Percentiles rank a stretch among this genome's conserved stretches.
Evolutionary conservation across 2,888 invertebrate genomes (phyloP).

Genomic region (Noctua janthina): DNA sequence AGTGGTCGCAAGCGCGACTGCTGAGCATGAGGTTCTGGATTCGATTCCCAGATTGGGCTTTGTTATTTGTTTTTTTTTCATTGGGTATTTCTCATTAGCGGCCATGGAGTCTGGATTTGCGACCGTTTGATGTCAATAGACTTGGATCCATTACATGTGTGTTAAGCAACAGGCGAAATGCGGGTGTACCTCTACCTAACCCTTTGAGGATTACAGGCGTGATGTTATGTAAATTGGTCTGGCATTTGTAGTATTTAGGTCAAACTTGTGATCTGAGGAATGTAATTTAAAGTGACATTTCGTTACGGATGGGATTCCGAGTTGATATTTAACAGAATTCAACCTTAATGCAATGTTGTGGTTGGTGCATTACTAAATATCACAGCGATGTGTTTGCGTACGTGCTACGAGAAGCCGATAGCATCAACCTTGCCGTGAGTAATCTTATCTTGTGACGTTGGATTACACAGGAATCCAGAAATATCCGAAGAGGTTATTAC

Average conservation of each 20-base stretch:
- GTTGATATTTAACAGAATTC: not conserved
- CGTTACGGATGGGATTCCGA: not conserved
- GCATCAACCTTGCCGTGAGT: constrained; percentile 10
- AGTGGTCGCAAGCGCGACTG: not conserved
- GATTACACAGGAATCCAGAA: not conserved
- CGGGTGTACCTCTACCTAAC: not conserved
- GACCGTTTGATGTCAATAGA: not conserved
- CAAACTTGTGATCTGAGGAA: constrained; percentile 26
- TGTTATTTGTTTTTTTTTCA: not conserved
- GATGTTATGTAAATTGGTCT: constrained; percentile 12
- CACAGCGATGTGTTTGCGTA: not conserved
- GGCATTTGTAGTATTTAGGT: constrained; percentile 40
- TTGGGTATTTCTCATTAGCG: not conserved
- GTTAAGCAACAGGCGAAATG: not conserved
- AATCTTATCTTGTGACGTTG: not conserved
- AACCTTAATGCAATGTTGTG: constrained; percentile 15
- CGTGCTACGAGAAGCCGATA: constrained; percentile 14
- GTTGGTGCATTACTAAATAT: constrained; percentile 15
- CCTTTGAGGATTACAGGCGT: not conserved
- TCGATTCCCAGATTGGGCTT: not conserved
- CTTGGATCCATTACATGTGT: not conserved
- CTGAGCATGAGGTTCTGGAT: not conserved
- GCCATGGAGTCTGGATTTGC: not conserved
- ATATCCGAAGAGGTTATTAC: not conserved
- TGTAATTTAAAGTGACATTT: constrained; percentile 27